phyloP scores from a whole-genome alignment of 2,113 vertebrate genomes.

The Corythoichthys haematopterus region DNA sequence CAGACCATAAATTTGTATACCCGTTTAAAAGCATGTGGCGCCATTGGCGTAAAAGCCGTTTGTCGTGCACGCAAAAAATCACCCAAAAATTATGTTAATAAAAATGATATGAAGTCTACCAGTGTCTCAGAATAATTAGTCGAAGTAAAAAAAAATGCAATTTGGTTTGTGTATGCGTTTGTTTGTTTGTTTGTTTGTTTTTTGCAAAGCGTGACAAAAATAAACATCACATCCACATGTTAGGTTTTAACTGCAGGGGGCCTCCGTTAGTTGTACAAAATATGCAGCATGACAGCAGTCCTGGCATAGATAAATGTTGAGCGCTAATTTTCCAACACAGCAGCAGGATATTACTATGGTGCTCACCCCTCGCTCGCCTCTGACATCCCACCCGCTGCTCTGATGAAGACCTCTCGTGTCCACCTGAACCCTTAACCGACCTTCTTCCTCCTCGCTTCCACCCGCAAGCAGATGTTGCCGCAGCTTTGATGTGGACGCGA shows the following conservation, averaged over 20 bases:
- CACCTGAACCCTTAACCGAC: neutral
- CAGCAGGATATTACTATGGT: neutral
- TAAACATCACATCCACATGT: neutral
- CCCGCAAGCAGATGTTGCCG: conserved; percentile 1
- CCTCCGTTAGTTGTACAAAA: neutral
- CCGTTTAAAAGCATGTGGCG: too few relatives aligned
- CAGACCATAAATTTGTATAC: too few relatives aligned
- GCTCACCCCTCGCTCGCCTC: neutral
- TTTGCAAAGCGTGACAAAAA: neutral
- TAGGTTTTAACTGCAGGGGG: neutral
- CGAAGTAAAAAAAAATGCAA: too few relatives aligned
- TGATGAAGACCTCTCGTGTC: neutral
- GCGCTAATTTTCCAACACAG: neutral
- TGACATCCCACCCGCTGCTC: neutral
- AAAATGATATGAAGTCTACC: too few relatives aligned
- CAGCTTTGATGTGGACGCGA: conserved; percentile 3
- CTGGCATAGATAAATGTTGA: neutral
- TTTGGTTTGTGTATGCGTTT: too few relatives aligned
- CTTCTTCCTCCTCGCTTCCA: neutral
- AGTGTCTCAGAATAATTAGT: too few relatives aligned
- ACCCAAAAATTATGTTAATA: too few relatives aligned
- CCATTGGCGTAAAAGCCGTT: too few relatives aligned
- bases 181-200: too few relatives aligned
- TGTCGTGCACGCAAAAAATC: too few relatives aligned
- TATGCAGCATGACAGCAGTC: neutral